A percentile compares a stretch with the other conserved stretches of the same genome.
These are phyloP conservation scores for Triplophysa siluroides DNA, from an alignment of 2,113 vertebrate species.

Conservation along the genomic window DNA sequence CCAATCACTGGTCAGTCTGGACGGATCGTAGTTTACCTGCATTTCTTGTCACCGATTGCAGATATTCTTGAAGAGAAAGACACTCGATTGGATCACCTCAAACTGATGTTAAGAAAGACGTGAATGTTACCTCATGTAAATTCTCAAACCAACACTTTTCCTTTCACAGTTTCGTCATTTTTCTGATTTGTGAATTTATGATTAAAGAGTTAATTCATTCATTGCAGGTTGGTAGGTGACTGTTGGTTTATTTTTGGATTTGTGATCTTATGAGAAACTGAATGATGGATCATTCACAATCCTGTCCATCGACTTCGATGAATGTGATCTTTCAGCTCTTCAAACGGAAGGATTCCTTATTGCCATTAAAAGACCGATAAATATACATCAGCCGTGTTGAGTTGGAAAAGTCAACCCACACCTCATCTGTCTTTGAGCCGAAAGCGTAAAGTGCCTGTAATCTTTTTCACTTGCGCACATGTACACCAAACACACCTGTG, in stretches of 20 bases:
- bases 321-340: constrained; percentile 22
- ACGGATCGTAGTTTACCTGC: no score
- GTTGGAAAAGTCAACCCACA: constrained; percentile 1
- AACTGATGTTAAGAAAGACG: not conserved
- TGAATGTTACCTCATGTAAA: not conserved
- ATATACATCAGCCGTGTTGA: constrained; percentile 46
- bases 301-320: not conserved
- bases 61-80: no score
- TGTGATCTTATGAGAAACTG: not conserved
- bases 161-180: not conserved
- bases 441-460: constrained; percentile 42
- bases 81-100: not conserved
- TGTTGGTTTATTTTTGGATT: not conserved
- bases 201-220: not conserved
- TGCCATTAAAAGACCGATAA: constrained; percentile 44
- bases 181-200: not conserved
- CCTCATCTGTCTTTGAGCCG: no score
- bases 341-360: constrained; percentile 34
- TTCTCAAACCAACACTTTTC: not conserved
- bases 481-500: no score
- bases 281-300: not conserved
- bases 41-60: no score
- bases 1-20: no score
- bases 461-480: no score
- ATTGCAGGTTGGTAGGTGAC: not conserved